Conservation (phyloP, 2,797 vertebrate genomes). For the Apogon talboti region DNA sequence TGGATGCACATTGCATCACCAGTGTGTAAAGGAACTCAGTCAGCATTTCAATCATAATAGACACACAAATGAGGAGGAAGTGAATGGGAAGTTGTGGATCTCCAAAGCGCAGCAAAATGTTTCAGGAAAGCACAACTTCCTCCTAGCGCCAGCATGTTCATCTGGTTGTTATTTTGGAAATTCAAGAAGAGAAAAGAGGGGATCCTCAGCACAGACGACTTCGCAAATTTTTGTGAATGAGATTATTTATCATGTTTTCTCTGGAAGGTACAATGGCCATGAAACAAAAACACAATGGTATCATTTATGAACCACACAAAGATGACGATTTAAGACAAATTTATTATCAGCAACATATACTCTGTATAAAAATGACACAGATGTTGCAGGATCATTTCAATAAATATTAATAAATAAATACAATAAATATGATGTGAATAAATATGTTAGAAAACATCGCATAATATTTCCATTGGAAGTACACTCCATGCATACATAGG, state of each 20-base stretch:
- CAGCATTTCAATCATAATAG: not conserved
- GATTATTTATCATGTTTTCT: conserved; percentile 20
- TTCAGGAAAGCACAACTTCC: conserved; percentile 86
- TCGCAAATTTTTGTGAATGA: conserved; percentile 9
- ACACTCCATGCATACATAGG: conserved; percentile 34
- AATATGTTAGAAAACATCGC: conserved; percentile 38
- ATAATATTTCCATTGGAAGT: conserved; percentile 62
- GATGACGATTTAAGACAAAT: conserved; percentile 10
- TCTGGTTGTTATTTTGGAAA: conserved; percentile 60
- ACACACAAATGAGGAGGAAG: conserved; percentile 41
- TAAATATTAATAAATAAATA: conserved; percentile 74
- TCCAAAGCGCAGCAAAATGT: conserved; percentile 63
- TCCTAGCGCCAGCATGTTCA: conserved; percentile 44
- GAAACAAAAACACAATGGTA: not conserved
- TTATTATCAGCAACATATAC: conserved; percentile 35
- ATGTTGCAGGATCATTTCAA: conserved; percentile 9
- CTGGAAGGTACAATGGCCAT: not conserved
- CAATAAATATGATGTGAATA: conserved; percentile 70
- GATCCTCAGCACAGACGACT: conserved; percentile 46
- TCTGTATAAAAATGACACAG: conserved; percentile 11
- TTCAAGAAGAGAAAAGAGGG: conserved; percentile 42
- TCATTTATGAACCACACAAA: conserved; percentile 10
- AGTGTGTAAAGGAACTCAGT: conserved; percentile 3
- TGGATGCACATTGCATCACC: conserved; percentile 40
- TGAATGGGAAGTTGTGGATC: conserved; percentile 60